Percentiles rank a stretch among this genome's conserved stretches.
phyloP scores from a whole-genome alignment of 1,140 invertebrate genomes.

The Venturia canescens region DNA sequence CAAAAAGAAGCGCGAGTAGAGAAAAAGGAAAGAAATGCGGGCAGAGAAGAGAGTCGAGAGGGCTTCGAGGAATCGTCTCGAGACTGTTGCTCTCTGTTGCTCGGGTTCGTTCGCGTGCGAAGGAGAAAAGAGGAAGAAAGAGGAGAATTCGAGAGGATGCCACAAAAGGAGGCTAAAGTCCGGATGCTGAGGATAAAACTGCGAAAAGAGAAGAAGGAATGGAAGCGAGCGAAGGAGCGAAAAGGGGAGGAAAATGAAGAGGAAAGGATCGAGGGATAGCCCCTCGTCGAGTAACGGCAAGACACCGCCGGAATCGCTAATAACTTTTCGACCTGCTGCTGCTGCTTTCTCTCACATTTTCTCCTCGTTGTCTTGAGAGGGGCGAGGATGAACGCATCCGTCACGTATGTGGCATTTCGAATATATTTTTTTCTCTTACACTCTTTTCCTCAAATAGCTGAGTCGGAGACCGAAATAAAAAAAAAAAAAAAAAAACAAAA shows the following conservation, averaged over 20 bases:
- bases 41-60: slow-evolving; percentile 20
- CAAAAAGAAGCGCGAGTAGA: too few relatives aligned
- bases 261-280: slow-evolving; percentile 27
- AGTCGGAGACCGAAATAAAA: too few relatives aligned
- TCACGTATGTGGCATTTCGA: background rate
- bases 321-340: slow-evolving; percentile 50
- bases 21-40: background rate
- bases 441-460: background rate
- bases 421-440: background rate
- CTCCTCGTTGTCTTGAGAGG: slow-evolving; percentile 30
- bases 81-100: too few relatives aligned
- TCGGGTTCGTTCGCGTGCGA: too few relatives aligned
- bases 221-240: background rate
- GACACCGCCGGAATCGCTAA: slow-evolving; percentile 70
- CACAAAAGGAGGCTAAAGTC: too few relatives aligned
- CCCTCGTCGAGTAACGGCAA: slow-evolving; percentile 47
- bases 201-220: too few relatives aligned
- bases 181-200: too few relatives aligned
- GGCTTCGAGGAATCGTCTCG: background rate
- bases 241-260: background rate
- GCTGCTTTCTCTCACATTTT: slow-evolving; percentile 23
- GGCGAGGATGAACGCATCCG: background rate
- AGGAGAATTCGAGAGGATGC: too few relatives aligned
- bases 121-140: too few relatives aligned
- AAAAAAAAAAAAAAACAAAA: too few relatives aligned